phyloP scores from a whole-genome alignment of 37 sponge, comb jelly and placozoan species.

The Cladorhizidae sp. region DNA sequence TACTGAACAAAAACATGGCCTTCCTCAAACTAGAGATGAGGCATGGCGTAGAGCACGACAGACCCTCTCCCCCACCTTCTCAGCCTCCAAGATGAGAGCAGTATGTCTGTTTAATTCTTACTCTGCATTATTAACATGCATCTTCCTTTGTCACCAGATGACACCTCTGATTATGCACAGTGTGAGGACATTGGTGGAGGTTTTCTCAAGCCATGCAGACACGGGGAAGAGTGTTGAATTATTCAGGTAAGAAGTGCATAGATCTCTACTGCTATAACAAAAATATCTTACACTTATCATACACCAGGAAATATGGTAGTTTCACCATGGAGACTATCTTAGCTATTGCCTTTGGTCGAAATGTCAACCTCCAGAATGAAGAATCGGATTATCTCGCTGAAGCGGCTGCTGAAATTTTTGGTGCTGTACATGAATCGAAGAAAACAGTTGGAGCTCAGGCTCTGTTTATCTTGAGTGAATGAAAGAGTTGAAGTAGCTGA shows the following conservation, averaged over 20 bases:
- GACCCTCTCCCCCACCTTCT: background rate
- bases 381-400: conserved; percentile 52
- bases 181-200: conserved; percentile 15
- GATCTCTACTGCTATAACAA: background rate
- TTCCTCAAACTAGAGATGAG: conserved; percentile 42
- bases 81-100: background rate
- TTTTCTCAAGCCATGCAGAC: conserved; percentile 27
- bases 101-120: background rate
- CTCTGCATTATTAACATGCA: background rate
- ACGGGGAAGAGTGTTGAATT: conserved; percentile 50
- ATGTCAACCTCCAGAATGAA: conserved; percentile 32
- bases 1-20: conserved; percentile 9
- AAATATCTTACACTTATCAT: background rate
- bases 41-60: conserved; percentile 33
- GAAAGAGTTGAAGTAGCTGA: background rate
- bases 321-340: conserved; percentile 76
- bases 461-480: background rate
- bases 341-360: conserved; percentile 67
- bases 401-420: conserved; percentile 24
- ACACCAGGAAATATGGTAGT: conserved; percentile 25
- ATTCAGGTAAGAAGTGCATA: conserved; percentile 26
- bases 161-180: conserved; percentile 50
- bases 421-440: background rate
- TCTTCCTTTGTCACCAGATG: conserved; percentile 38
- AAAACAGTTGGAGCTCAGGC: background rate